These are phyloP conservation scores for Motacilla alba DNA, from an alignment of 2,113 vertebrate genomes.

Conservation along the genomic window DNA sequence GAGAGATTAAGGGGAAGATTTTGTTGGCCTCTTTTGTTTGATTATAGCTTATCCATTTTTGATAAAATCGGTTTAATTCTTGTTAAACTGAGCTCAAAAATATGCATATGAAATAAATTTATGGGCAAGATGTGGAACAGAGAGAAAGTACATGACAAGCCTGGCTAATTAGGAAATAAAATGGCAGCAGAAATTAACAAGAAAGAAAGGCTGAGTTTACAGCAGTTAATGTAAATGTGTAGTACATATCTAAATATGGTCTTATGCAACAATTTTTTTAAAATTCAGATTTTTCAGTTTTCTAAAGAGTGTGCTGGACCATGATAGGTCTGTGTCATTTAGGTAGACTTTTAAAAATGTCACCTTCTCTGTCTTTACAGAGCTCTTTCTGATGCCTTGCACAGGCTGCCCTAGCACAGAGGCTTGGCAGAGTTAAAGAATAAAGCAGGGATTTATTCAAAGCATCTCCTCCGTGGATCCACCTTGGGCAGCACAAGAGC, in stretches of 20 bases:
- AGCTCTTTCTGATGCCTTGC: background rate
- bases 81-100: background rate
- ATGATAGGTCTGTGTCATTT: background rate
- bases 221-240: background rate
- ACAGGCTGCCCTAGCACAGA: fast-evolving
- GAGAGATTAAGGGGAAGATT: background rate
- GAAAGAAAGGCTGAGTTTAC: background rate
- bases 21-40: background rate
- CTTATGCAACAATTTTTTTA: background rate
- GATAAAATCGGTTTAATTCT: background rate
- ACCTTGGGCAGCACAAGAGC: background rate
- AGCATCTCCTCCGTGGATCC: background rate
- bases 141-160: background rate
- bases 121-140: background rate
- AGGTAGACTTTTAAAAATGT: background rate
- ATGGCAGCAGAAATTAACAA: background rate
- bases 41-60: background rate
- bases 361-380: background rate
- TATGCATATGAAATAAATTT: background rate
- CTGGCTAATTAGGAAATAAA: background rate
- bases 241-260: background rate
- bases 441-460: background rate
- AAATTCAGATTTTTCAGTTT: background rate
- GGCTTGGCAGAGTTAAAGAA: fast-evolving
- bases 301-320: background rate